These are phyloP conservation scores for Pterocles orientalis DNA, from an alignment of 2,113 vertebrate genomes.

Conservation along the genomic window DNA sequence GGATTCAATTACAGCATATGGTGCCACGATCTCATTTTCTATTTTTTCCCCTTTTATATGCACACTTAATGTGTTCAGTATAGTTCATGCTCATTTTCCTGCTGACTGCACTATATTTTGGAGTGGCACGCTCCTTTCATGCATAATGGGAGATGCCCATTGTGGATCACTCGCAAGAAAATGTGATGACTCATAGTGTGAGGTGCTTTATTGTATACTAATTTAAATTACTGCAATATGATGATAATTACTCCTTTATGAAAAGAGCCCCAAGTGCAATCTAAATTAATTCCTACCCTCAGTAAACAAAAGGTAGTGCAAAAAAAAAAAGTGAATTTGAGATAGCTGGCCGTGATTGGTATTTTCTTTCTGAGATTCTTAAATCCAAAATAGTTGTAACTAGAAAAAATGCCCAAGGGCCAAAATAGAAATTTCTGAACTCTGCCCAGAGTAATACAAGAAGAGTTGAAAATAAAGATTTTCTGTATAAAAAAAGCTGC, in stretches of 20 bases:
- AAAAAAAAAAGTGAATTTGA: not conserved
- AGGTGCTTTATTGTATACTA: conserved; percentile 2
- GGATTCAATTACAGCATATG: not conserved
- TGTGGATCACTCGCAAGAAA: not conserved
- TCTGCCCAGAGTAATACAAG: not conserved
- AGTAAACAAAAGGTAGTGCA: not conserved
- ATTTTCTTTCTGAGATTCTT: not conserved
- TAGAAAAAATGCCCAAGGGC: not conserved
- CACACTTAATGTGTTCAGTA: not conserved
- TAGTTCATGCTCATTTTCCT: conserved; percentile 5
- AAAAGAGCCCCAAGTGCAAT: not conserved
- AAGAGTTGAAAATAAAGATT: not conserved
- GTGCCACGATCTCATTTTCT: not conserved
- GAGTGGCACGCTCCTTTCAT: not conserved
- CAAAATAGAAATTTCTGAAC: not conserved
- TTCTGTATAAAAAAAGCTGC: not conserved
- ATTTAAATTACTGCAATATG: conserved; percentile 33
- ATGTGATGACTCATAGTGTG: conserved; percentile 29
- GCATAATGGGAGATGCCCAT: not conserved
- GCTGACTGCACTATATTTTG: conserved; percentile 26
- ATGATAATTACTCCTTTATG: conserved; percentile 43
- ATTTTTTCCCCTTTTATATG: conserved; percentile 1
- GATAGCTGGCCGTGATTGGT: not conserved
- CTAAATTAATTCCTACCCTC: not conserved
- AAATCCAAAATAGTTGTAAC: not conserved